A percentile compares a stretch with the other conserved stretches of the same genome.
Evolutionary conservation across 2,113 vertebrate genomes (phyloP).

Genomic region (Aegotheles bennettii): DNA sequence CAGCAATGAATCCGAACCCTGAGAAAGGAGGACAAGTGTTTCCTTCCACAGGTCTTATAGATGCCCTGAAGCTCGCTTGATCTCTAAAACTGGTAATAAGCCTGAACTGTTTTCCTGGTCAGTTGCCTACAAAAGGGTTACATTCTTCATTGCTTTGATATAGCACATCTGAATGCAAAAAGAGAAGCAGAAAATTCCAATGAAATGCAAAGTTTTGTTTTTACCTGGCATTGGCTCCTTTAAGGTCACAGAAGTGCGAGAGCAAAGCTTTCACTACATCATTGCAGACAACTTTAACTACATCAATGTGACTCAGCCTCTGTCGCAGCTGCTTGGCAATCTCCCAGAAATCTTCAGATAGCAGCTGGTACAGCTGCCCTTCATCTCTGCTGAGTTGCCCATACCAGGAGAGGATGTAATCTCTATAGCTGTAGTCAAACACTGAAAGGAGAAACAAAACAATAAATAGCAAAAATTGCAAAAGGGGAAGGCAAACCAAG

Average conservation of each 20-base stretch:
- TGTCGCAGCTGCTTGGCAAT: conserved; percentile 84
- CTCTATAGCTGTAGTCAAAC: conserved; percentile 94
- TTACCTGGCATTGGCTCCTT: conserved; percentile 91
- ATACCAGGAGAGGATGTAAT: conserved; percentile 97
- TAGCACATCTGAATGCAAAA: not conserved
- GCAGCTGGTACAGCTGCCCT: conserved; percentile 90
- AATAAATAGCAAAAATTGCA: not conserved
- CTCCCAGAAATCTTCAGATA: conserved; percentile 96
- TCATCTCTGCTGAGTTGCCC: conserved; percentile 87
- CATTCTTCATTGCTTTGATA: not conserved
- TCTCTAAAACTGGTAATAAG: not conserved
- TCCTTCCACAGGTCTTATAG: not conserved
- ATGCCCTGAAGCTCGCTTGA: not conserved
- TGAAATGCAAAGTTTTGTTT: not conserved
- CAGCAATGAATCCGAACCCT: not conserved
- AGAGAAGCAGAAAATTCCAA: not conserved
- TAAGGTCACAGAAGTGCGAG: conserved; percentile 94
- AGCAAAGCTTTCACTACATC: conserved; percentile 89
- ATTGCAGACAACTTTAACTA: conserved; percentile 91
- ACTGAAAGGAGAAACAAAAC: conserved; percentile 74
- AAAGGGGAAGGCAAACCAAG: not conserved
- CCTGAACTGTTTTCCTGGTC: not conserved
- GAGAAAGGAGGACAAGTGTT: not conserved
- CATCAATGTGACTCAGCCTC: conserved; percentile 85
- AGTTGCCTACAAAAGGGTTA: not conserved